A percentile compares a stretch with the other conserved stretches of the same genome.
These are phyloP conservation scores for Merluccius polli DNA, from an alignment of 2,797 vertebrate species.

Conservation along the genomic window DNA sequence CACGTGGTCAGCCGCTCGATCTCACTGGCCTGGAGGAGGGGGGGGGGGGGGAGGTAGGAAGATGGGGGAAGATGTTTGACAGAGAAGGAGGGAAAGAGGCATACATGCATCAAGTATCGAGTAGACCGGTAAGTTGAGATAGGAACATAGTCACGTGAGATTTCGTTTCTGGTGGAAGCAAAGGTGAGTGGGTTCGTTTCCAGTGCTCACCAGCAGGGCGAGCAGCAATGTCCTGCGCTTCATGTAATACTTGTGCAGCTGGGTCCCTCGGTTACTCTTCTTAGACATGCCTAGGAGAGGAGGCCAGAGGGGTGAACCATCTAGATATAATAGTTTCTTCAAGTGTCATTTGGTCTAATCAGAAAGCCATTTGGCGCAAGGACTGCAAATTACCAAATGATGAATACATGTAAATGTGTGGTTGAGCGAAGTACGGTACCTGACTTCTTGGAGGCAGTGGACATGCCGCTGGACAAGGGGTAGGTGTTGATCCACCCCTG, in stretches of 20 bases:
- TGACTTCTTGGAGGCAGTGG: conserved; percentile 96
- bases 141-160: background rate
- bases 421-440: conserved; percentile 62
- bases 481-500: conserved; percentile 99
- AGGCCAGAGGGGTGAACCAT: background rate
- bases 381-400: background rate
- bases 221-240: conserved; percentile 88
- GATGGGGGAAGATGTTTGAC: too few relatives aligned
- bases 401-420: background rate
- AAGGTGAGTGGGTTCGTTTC: background rate
- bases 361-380: background rate
- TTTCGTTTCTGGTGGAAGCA: background rate
- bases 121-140: background rate
- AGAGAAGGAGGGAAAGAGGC: background rate
- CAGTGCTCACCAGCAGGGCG: conserved; percentile 81
- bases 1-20: conserved; percentile 92
- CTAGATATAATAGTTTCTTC: background rate
- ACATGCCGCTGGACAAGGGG: conserved; percentile 95
- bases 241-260: conserved; percentile 98
- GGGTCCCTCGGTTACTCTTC: conserved; percentile 93
- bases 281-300: conserved; percentile 82
- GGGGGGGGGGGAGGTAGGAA: background rate
- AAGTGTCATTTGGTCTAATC: background rate
- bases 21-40: conserved; percentile 84
- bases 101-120: background rate